These are phyloP conservation scores for Odontomyia ornata DNA, from an alignment of 2,888 invertebrate genomes.

Conservation along the genomic window DNA sequence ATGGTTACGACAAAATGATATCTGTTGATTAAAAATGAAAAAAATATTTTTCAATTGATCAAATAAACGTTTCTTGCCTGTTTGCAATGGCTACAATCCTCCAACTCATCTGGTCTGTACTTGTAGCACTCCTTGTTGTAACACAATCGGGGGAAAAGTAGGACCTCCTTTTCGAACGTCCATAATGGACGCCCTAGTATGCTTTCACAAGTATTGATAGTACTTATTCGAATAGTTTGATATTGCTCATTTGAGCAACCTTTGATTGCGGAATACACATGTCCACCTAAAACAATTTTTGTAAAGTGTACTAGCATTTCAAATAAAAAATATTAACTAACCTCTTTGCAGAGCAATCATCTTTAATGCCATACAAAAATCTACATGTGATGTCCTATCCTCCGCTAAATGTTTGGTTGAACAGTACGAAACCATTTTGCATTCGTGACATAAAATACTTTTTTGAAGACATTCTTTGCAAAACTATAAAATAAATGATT, in stretches of 20 bases:
- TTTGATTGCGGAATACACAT: slow-evolving; percentile 66
- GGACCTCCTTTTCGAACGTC: slow-evolving; percentile 74
- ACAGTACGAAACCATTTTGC: slow-evolving; percentile 74
- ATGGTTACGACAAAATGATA: slow-evolving; percentile 67
- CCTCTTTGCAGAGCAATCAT: slow-evolving; percentile 69
- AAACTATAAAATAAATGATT: slow-evolving; percentile 52
- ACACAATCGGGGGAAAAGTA: slow-evolving; percentile 75
- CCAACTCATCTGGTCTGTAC: slow-evolving; percentile 65
- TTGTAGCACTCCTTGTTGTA: slow-evolving; percentile 67
- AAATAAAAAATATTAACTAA: slow-evolving; percentile 54
- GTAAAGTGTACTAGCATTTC: neutral
- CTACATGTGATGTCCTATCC: slow-evolving; percentile 69
- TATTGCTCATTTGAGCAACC: slow-evolving; percentile 69
- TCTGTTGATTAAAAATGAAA: slow-evolving; percentile 56
- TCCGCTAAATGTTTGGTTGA: slow-evolving; percentile 69
- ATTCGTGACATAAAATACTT: slow-evolving; percentile 63
- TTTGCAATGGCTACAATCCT: slow-evolving; percentile 69
- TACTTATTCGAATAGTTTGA: slow-evolving; percentile 70
- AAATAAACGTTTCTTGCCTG: slow-evolving; percentile 61
- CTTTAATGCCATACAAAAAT: slow-evolving; percentile 70
- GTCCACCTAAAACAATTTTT: slow-evolving; percentile 63
- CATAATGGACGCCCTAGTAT: slow-evolving; percentile 68
- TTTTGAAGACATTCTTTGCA: slow-evolving; percentile 56
- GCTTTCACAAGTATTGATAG: slow-evolving; percentile 70
- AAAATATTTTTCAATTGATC: neutral